Base-by-base conservation (phyloP, 2,797 vertebrate species). In the Poecilia velifera region DNA sequence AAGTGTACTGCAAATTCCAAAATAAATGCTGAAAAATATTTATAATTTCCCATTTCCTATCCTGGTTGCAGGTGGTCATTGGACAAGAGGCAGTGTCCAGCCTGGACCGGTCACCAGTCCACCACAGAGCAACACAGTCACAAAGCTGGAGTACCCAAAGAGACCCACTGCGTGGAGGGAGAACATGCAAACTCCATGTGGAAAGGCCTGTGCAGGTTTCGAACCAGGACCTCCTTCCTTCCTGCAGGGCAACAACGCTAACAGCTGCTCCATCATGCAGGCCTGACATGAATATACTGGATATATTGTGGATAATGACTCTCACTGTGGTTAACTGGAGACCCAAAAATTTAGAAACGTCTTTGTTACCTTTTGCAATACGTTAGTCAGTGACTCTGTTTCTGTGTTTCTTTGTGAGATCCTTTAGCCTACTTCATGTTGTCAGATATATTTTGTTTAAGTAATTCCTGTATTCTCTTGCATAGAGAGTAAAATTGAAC, bases 111-210 rank as follows among this genome's bases (percentile, higher is more conserved):
- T 66, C 34, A 66, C 2, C 36, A 39, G 34, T 66, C 3, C 36
- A 13, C 43, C 36, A n/a, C 66, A 70, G 66, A 25, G 20, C 25
- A 45, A 45, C 41, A n/a, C 22, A n/a, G 39, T 43, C 66, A 25
- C 22, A n/a, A 45, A 71, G 68, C 68, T 71, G 64, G 20, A 68
- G 64, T 68, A 68, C 36, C 64, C 64, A 68, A 36, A 68, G 64
- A 68, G 20, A 68, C 9, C 39, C 22, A 2, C 4, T 68, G 20
- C 3, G 2, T 68, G 3, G 20, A 25, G 64, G 36, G 36, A 13
- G 64, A 68, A 25, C 36, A 41, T 22, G 36, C 36, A 68, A 68
- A 68, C 20, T 41, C 36, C 64, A 68, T 41, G 36, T 16, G 34
- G 18, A 39, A 39, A 39, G 14, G 9, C 16, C 62, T 64, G 31